Base-by-base conservation (phyloP, 2,888 invertebrate species). In the Endotricha flammealis region DNA sequence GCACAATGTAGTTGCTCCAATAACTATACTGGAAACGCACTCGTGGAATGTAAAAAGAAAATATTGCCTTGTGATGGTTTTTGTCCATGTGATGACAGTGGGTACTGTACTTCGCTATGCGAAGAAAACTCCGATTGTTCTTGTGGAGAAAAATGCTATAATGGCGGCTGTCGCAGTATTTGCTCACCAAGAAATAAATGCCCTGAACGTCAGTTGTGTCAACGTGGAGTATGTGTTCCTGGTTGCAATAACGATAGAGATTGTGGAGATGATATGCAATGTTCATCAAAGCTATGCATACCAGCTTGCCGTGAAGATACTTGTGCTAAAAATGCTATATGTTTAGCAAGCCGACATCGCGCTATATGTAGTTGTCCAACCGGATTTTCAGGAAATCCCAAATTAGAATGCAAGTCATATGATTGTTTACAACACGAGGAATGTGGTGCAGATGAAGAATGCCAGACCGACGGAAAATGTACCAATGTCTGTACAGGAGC, bases 361-460 rank as follows among this genome's bases (percentile, higher is more conserved):
- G 92, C 94, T 28, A 89, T 96, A 2, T 97, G 97, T 64, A 89
- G 94, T 39, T 97, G 97, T 63, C 95, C 95, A 0, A 94, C 94
- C 59, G 95, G 96, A 9, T 94, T 89, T 61, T 92, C 92, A 48
- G 95, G 95, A 0, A 94, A 95, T 63, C 94, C 95, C 0, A 90
- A 89, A 39, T 90, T 89, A 46, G 90, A 91, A 57, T 95, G 95
- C 57, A 89, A 90, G 42, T 89, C 92, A 44, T 91, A 93, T 46
- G 94, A 95, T 77, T 96, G 96, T 55, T 87, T 90, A 36, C 83
- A 86, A 31, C 91, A 95, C 63, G 87, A 89, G 5, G 95, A 96
- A 56, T 96, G 96, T 61, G 92, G 92, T 34, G 59, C 88, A 1
- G 93, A 91, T 54, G 95, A 95, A 71, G 89, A 90, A 46, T 96